Evolutionary conservation across 2,888 invertebrate genomes (phyloP).

Genomic region (Netelia melanura): DNA sequence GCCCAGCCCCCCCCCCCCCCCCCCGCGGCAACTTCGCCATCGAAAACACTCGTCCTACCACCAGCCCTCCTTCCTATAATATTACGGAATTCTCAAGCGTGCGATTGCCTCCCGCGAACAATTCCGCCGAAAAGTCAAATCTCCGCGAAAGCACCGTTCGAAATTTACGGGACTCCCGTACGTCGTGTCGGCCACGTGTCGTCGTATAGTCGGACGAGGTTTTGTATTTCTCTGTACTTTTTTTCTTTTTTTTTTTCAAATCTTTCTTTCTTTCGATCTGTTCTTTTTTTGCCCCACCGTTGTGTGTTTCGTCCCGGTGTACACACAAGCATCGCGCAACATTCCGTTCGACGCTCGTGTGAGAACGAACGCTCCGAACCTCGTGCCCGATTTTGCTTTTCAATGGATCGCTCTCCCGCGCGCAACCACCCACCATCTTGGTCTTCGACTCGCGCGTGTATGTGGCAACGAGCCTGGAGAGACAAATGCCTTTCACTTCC

Average conservation of each 20-base stretch:
- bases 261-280: conserved; percentile 2
- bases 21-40: conserved; percentile 70
- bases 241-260: neutral
- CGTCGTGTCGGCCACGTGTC: conserved; percentile 2
- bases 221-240: neutral
- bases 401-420: neutral
- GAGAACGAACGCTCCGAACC: conserved; percentile 8
- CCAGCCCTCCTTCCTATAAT: conserved; percentile 66
- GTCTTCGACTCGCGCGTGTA: neutral
- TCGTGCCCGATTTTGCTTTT: neutral
- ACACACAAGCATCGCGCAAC: neutral
- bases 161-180: conserved; percentile 12
- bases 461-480: conserved; percentile 47
- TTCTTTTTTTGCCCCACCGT: neutral
- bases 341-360: conserved; percentile 5
- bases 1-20: conserved; percentile 28
- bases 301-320: neutral
- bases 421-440: neutral
- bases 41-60: conserved; percentile 70
- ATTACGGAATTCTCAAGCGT: conserved; percentile 68
- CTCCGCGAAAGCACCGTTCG: conserved; percentile 57
- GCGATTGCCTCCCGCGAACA: conserved; percentile 42
- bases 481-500: conserved; percentile 38
- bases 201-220: neutral
- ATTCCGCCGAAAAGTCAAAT: conserved; percentile 73